Evolutionary conservation across 92 coral and sea anemone species (phyloP).

Genomic region (Palythoa grandis): DNA sequence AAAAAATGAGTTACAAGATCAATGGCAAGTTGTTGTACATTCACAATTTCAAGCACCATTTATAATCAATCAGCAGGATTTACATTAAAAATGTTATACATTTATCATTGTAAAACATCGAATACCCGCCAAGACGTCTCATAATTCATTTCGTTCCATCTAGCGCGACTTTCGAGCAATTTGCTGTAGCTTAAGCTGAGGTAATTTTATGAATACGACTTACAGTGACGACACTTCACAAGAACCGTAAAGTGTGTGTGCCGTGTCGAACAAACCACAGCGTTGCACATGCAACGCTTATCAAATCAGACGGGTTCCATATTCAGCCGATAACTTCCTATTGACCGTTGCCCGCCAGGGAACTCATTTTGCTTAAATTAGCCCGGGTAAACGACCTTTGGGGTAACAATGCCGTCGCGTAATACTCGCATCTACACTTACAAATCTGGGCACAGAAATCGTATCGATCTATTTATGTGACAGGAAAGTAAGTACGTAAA

Average conservation of each 20-base stretch:
- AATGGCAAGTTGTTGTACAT: background rate
- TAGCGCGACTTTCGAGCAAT: background rate
- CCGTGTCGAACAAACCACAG: conserved; percentile 26
- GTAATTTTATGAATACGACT: conserved; percentile 13
- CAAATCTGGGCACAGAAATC: conserved; percentile 8
- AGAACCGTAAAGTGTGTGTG: conserved; percentile 29
- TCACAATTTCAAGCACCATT: background rate
- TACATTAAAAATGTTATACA: background rate
- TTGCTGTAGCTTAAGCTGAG: background rate
- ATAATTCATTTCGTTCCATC: background rate
- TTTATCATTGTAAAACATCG: background rate
- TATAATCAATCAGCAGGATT: background rate
- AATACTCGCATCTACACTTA: background rate
- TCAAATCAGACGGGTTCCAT: background rate
- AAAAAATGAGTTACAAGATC: background rate
- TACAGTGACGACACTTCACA: conserved; percentile 32
- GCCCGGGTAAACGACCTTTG: background rate
- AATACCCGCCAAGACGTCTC: background rate
- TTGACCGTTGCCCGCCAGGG: background rate
- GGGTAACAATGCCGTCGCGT: background rate
- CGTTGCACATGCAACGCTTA: background rate
- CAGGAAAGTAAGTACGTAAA: background rate
- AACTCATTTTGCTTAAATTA: conserved; percentile 2
- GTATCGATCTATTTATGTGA: conserved; percentile 1
- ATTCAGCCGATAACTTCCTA: conserved; percentile 2